A percentile compares a stretch with the other conserved stretches of the same genome.
phyloP scores from a whole-genome alignment of 2,888 invertebrate species.

The Ectobius pallidus region DNA sequence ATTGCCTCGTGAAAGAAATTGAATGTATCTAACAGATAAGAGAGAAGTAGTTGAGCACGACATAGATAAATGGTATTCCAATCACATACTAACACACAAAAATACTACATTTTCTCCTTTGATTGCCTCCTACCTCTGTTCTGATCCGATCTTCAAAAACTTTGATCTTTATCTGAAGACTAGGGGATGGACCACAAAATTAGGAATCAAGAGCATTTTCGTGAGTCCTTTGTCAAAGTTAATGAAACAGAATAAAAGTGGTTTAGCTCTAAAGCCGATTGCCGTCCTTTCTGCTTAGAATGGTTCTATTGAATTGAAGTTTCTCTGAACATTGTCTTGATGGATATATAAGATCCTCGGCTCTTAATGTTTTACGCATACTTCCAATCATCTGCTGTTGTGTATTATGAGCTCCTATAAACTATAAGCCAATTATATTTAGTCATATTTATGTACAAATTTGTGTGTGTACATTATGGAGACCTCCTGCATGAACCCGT shows the following conservation, averaged over 20 bases:
- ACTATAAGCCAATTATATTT: not conserved
- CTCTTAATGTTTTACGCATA: not conserved
- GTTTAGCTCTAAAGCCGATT: constrained; percentile 25
- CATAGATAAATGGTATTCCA: constrained; percentile 24
- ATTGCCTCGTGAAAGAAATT: not conserved
- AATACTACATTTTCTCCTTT: not conserved
- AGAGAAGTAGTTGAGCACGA: not conserved
- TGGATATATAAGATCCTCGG: not conserved
- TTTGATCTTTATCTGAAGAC: constrained; percentile 29
- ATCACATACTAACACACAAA: constrained; percentile 5
- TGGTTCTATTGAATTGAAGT: constrained; percentile 4
- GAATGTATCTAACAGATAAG: not conserved
- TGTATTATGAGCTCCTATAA: not conserved
- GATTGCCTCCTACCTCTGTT: not conserved
- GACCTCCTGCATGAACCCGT: too few relatives aligned
- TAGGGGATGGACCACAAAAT: constrained; percentile 37
- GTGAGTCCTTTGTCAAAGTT: constrained; percentile 41
- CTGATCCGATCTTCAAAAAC: constrained; percentile 28
- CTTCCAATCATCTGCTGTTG: not conserved
- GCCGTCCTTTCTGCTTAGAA: not conserved
- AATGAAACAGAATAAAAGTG: constrained; percentile 40
- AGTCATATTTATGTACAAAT: too few relatives aligned
- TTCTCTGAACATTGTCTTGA: constrained; percentile 15
- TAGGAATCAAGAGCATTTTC: constrained; percentile 40
- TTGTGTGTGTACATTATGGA: too few relatives aligned